Conservation (phyloP, 2,113 vertebrate genomes). For the Myiozetetes cayanensis region DNA sequence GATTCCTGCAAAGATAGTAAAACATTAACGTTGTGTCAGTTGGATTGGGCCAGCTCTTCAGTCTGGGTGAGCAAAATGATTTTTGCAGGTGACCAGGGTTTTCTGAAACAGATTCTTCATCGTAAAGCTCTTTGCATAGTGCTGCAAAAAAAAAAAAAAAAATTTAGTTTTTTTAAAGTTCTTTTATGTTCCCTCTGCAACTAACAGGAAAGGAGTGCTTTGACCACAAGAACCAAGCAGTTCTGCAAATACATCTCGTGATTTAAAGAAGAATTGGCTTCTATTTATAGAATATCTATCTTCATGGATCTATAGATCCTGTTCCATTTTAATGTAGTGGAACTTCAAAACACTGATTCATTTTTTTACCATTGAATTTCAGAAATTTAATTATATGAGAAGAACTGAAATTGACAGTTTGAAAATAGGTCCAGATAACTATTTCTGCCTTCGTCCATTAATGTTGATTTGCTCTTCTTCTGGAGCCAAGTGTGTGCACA, state of each 20-base stretch:
- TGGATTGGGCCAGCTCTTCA: background rate
- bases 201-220: background rate
- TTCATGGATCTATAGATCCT: background rate
- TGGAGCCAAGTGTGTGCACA: background rate
- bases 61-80: background rate
- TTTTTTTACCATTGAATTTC: background rate
- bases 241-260: background rate
- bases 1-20: background rate
- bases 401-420: background rate
- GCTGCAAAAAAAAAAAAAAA: background rate
- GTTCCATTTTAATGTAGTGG: background rate
- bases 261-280: background rate
- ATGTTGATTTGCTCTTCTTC: background rate
- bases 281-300: background rate
- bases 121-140: background rate
- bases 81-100: background rate
- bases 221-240: background rate
- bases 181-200: background rate
- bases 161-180: background rate
- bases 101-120: background rate
- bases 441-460: background rate
- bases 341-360: background rate
- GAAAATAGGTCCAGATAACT: background rate
- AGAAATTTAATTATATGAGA: background rate
- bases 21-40: background rate